A percentile compares a stretch with the other conserved stretches of the same genome.
These are phyloP conservation scores for Sitta carolinensis DNA, from an alignment of 2,797 vertebrate genomes.

Conservation along the genomic window DNA sequence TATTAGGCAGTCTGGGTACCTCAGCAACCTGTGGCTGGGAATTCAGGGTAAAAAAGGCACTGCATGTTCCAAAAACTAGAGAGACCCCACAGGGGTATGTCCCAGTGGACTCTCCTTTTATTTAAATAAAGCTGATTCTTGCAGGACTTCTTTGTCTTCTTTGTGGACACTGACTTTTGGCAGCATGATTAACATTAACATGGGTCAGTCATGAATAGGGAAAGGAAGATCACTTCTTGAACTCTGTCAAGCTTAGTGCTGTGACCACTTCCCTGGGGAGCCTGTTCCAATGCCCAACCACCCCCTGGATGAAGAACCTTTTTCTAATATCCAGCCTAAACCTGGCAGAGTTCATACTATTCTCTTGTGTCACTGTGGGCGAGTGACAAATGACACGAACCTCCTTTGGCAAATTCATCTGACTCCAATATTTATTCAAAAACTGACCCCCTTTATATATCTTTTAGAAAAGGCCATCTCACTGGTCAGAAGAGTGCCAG, in stretches of 20 bases:
- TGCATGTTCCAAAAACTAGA: not conserved
- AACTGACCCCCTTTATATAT: no score
- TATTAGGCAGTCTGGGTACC: not conserved
- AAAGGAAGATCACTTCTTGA: not conserved
- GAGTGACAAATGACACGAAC: no score
- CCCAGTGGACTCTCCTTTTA: not conserved
- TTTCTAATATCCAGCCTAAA: not conserved
- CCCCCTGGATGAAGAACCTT: not conserved
- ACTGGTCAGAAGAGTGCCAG: no score
- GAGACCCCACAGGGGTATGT: no score
- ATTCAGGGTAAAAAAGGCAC: not conserved
- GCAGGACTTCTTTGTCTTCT: not conserved
- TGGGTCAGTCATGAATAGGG: rapidly evolving
- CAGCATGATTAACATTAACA: not conserved
- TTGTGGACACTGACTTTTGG: not conserved
- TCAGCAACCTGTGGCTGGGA: not conserved
- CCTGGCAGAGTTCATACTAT: not conserved
- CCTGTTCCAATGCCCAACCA: not conserved
- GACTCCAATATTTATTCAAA: no score
- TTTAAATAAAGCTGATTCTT: not conserved
- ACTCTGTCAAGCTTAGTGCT: not conserved
- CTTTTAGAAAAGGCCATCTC: no score
- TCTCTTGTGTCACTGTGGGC: not conserved
- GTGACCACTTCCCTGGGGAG: not conserved
- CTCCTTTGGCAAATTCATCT: no score